Evolutionary conservation across 1,140 invertebrate species (phyloP).

Genomic region (Drosophila grimshawi): DNA sequence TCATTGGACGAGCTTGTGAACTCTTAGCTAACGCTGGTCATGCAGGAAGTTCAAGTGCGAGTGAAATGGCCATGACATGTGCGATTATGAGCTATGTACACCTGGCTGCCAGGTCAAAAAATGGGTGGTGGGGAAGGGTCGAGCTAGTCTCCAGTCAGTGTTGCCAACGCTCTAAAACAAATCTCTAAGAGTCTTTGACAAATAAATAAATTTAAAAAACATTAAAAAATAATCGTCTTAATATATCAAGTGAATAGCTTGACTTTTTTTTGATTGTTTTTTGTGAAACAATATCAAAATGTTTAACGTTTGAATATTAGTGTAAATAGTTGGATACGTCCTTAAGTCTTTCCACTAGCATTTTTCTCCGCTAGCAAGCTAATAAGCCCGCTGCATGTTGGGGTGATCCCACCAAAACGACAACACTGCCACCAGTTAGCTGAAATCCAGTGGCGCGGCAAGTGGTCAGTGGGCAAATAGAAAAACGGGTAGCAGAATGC

Average conservation of each 20-base stretch:
- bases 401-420: background rate
- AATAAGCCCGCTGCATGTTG: no score
- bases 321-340: no score
- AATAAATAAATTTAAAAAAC: background rate
- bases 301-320: no score
- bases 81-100: slow-evolving; percentile 33
- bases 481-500: slow-evolving; percentile 74
- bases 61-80: slow-evolving; percentile 43
- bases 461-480: background rate
- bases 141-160: background rate
- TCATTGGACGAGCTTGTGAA: slow-evolving; percentile 25
- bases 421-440: background rate
- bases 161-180: background rate
- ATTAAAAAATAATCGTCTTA: background rate
- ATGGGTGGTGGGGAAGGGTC: background rate
- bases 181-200: background rate
- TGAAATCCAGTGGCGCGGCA: background rate
- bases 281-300: no score
- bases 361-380: no score
- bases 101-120: background rate
- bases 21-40: slow-evolving; percentile 44
- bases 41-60: slow-evolving; percentile 78
- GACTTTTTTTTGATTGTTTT: no score
- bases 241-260: background rate
- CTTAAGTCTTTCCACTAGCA: no score